Evolutionary conservation across 2,888 invertebrate species (phyloP).

Genomic region (Drosophila recens): DNA sequence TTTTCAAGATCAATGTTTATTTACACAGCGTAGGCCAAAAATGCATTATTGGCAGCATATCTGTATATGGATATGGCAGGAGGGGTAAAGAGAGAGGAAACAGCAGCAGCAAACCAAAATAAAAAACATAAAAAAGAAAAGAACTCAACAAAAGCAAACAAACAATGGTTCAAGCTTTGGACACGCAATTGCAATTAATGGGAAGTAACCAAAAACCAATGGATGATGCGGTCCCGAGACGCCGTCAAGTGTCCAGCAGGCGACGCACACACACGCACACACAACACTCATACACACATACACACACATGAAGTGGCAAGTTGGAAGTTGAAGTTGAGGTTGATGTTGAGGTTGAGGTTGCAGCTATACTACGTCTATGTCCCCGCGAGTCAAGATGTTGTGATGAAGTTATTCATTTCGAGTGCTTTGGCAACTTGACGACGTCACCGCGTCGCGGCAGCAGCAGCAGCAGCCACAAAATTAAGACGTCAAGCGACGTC

Average conservation of each 20-base stretch:
- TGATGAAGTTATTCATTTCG: conserved; percentile 65
- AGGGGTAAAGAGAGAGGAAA: background rate
- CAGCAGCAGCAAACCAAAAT: conserved; percentile 26
- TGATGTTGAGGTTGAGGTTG: conserved; percentile 25
- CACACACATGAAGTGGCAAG: conserved; percentile 47
- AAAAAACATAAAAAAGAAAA: conserved; percentile 4
- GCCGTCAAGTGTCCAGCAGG: conserved; percentile 71
- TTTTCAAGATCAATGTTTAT: conserved; percentile 82
- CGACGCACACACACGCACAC: conserved; percentile 48
- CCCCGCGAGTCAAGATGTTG: conserved; percentile 27
- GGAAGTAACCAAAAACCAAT: conserved; percentile 75
- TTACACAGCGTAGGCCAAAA: conserved; percentile 68
- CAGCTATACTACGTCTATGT: conserved; percentile 23
- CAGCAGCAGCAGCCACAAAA: conserved; percentile 53
- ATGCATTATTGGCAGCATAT: conserved; percentile 76
- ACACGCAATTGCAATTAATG: conserved; percentile 84
- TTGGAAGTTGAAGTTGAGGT: conserved; percentile 37
- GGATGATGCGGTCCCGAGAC: conserved; percentile 58
- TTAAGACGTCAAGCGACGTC: conserved; percentile 78
- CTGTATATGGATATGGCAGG: background rate
- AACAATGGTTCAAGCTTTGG: conserved; percentile 75
- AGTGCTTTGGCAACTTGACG: conserved; percentile 72
- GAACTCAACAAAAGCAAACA: conserved; percentile 34
- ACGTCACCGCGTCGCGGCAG: conserved; percentile 33
- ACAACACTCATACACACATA: conserved; percentile 26